These are phyloP conservation scores for Neelides sp. DNA, from an alignment of 1,140 invertebrate genomes.

Conservation along the genomic window DNA sequence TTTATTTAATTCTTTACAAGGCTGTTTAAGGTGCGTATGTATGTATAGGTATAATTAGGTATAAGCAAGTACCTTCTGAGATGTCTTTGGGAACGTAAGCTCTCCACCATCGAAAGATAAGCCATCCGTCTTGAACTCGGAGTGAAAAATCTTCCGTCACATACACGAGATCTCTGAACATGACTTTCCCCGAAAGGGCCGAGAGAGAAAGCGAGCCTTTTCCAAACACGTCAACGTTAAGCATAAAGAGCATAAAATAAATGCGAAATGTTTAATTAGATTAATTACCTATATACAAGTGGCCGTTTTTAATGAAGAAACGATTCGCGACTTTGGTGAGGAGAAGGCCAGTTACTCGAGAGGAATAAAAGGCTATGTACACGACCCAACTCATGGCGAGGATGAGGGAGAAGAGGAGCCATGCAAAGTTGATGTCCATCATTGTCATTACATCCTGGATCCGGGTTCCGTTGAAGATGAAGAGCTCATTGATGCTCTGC, in stretches of 20 bases:
- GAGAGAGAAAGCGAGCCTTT: constrained; percentile 85
- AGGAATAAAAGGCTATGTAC: constrained; percentile 92
- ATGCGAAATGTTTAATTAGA: neutral
- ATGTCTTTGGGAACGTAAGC: constrained; percentile 89
- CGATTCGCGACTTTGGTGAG: constrained; percentile 77
- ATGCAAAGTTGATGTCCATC: constrained; percentile 69
- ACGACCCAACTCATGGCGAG: constrained; percentile 76
- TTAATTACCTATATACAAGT: constrained; percentile 75
- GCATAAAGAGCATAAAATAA: neutral
- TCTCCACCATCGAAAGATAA: constrained; percentile 94
- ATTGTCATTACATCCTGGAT: constrained; percentile 39
- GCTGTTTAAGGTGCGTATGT: constrained; percentile 3
- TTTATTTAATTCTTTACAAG: neutral
- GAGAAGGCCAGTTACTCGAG: constrained; percentile 75
- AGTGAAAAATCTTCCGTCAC: constrained; percentile 89
- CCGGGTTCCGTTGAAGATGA: too few species aligned
- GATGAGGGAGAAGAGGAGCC: constrained; percentile 64
- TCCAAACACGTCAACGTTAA: constrained; percentile 35
- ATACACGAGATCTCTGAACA: constrained; percentile 93
- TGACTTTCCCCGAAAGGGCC: constrained; percentile 91
- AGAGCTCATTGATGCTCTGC: too few species aligned
- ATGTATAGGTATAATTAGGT: constrained; percentile 1
- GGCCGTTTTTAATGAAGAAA: constrained; percentile 67
- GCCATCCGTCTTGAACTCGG: constrained; percentile 88
- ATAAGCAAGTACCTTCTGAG: constrained; percentile 57